Percentiles rank a stretch among this genome's conserved stretches.
These are phyloP conservation scores for Anabacerthia variegaticeps DNA, from an alignment of 2,797 vertebrate species.

Conservation along the genomic window DNA sequence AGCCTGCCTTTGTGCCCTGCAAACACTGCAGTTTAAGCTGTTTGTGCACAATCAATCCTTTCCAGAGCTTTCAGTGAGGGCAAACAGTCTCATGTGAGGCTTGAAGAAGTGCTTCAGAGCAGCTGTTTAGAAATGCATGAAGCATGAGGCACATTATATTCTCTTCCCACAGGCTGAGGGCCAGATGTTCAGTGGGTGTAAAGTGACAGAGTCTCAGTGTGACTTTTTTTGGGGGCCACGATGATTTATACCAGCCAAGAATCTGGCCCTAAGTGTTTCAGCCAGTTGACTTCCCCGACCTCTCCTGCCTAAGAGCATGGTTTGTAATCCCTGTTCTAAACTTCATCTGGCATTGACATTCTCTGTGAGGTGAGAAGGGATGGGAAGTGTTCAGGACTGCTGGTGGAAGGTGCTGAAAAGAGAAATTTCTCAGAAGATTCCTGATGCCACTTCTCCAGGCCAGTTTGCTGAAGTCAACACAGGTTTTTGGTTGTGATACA, in stretches of 20 bases:
- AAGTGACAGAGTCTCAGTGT: background rate
- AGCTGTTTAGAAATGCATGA: conserved; percentile 31
- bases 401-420: background rate
- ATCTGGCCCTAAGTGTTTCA: background rate
- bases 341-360: fast-evolving
- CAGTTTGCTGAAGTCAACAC: background rate
- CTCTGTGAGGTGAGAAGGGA: background rate
- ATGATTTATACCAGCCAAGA: background rate
- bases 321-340: background rate
- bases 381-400: background rate
- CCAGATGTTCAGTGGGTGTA: conserved; percentile 58
- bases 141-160: conserved; percentile 16
- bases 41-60: background rate
- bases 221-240: background rate
- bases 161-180: conserved; percentile 48
- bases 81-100: background rate
- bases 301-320: background rate
- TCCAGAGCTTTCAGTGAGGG: background rate
- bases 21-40: background rate
- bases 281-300: background rate
- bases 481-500: background rate
- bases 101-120: conserved; percentile 2
- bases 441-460: background rate
- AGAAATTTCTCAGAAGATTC: background rate
- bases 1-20: background rate